Conservation (phyloP, 2,888 invertebrate species). For the Conistra vaccinii region DNA sequence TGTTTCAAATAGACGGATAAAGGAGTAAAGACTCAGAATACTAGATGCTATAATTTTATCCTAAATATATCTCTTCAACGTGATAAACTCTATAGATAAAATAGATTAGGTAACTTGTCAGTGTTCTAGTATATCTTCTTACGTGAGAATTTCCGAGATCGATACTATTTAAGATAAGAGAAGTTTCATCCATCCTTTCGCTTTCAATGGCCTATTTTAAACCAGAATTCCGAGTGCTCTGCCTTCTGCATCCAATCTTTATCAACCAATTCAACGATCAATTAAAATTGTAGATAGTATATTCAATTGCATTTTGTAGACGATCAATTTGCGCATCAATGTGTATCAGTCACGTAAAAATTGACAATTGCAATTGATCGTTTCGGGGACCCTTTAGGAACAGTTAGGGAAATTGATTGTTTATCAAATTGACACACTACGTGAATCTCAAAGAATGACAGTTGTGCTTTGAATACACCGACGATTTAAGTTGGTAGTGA, state of each 20-base stretch:
- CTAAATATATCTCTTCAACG: constrained; percentile 1
- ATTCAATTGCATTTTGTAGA: too few relatives aligned
- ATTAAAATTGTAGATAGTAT: too few relatives aligned
- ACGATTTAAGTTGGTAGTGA: not conserved
- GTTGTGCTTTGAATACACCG: not conserved
- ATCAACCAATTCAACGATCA: too few relatives aligned
- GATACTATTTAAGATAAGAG: constrained; percentile 33
- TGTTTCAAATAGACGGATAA: too few relatives aligned
- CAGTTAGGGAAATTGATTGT: too few relatives aligned
- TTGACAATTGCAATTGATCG: too few relatives aligned
- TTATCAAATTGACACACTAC: too few relatives aligned
- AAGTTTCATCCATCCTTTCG: constrained; percentile 15
- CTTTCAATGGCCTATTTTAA: constrained; percentile 26
- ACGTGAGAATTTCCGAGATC: constrained; percentile 16
- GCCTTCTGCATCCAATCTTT: constrained; percentile 2
- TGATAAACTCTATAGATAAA: constrained; percentile 29
- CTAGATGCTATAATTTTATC: too few relatives aligned
- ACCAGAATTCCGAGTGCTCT: not conserved
- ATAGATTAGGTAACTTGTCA: constrained; percentile 40
- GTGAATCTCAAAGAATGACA: too few relatives aligned
- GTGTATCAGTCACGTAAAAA: too few relatives aligned
- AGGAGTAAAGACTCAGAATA: too few relatives aligned
- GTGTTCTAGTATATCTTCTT: constrained; percentile 22
- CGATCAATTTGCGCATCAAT: too few relatives aligned
- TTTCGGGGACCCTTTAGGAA: not conserved